Base-by-base conservation (phyloP, 2,113 vertebrate species). In the Crocuta crocuta region DNA sequence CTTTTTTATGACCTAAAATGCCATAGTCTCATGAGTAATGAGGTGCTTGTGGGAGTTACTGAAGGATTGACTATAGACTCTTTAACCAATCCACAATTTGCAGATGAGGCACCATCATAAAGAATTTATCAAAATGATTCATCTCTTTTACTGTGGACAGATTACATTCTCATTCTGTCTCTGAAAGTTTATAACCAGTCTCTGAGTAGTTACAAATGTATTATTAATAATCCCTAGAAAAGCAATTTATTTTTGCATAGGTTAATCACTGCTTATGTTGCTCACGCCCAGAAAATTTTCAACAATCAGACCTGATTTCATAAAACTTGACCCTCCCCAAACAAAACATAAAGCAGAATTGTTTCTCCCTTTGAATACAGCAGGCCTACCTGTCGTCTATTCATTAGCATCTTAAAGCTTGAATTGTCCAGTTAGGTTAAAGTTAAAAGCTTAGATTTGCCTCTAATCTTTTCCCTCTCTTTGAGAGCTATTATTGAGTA, bases 151-250 rank as follows among this genome's bases (percentile, higher is more conserved):
- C 94, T 97, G 55, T 90, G 96, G 98, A 97, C 95, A 88, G 86
- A 92, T 98, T 98, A 78, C 65, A 88, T 95, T 97, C 82, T 61
- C 94, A 68, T 89, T 94, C 83, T 93, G 86, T 95, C 97, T 97
- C 74, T 66, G 19, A 87, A 83, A 80, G 93, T 97, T 84, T 33
- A 96, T 93, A 97, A 82, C 23, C 0, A 43, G 43, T 95, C 79
- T 97, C 97, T 63, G 84, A 76, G 26, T 95, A 94, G 45, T 96
- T 97, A 85, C 70, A 98, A 87, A 97, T 98, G 73, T 96, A 96
- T 98, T 98, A 97, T 98, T 99, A 97, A 98, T 97, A 95, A 95
- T 94, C 86, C 91, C 98, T 98, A 93, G 86, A 45, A 98, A 98
- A 98, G 94, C 89, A 95, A 10, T 96, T 58, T 0, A 0, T 66